Conservation (phyloP, 2,797 vertebrate genomes). For the Molossus molossus region DNA sequence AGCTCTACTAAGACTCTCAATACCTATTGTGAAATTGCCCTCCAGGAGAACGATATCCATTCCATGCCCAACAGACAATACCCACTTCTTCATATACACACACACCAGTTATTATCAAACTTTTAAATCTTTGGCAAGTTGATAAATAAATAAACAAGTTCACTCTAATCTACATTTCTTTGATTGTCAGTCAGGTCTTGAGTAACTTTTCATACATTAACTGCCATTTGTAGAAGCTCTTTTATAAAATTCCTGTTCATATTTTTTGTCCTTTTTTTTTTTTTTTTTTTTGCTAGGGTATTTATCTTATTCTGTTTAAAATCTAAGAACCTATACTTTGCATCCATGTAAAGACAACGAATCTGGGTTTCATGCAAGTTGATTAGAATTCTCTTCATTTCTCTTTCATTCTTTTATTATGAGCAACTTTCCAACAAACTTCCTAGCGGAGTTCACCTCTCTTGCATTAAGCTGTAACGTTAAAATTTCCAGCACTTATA, state of each 20-base stretch:
- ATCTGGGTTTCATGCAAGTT: background rate
- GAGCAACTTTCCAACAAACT: constrained; percentile 4
- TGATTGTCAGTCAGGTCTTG: background rate
- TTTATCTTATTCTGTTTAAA: background rate
- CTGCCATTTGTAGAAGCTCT: background rate
- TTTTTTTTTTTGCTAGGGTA: background rate
- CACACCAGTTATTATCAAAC: constrained; percentile 39
- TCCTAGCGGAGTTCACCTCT: background rate
- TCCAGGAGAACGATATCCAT: constrained; percentile 39
- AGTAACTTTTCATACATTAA: constrained; percentile 33
- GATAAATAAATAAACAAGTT: constrained; percentile 44
- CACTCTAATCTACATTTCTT: constrained; percentile 22
- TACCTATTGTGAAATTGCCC: constrained; percentile 30
- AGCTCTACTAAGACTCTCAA: background rate
- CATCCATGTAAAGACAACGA: constrained; percentile 10
- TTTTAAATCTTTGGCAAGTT: constrained; percentile 47
- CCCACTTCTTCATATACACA: constrained; percentile 27
- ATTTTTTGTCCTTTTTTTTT: background rate
- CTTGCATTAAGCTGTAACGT: background rate
- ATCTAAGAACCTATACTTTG: constrained; percentile 40
- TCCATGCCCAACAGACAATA: background rate
- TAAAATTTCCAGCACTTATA: background rate
- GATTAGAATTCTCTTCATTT: background rate
- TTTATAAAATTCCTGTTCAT: constrained; percentile 18
- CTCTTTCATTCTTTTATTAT: background rate